Evolutionary conservation across 2,888 invertebrate species (phyloP).

Genomic region (Chalcosyrphus nemorum): DNA sequence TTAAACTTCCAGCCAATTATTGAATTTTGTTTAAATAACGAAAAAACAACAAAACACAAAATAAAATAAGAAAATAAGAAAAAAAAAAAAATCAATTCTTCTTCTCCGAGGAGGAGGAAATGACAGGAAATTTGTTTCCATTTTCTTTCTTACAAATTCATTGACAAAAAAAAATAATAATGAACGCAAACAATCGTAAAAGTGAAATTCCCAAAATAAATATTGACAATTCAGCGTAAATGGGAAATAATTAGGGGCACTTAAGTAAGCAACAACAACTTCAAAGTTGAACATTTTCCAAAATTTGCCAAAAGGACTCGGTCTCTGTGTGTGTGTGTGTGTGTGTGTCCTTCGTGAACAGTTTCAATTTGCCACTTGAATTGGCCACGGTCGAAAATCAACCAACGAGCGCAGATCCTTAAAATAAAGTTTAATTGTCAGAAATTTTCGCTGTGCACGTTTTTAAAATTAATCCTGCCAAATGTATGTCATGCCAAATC

Average conservation of each 20-base stretch:
- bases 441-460: background rate
- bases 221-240: conserved; percentile 58
- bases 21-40: conserved; percentile 19
- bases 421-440: conserved; percentile 1
- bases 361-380: conserved; percentile 41
- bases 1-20: conserved; percentile 18
- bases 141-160: background rate
- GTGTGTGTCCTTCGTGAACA: conserved; percentile 31
- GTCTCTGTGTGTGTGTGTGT: too few relatives aligned
- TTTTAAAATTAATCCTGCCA: conserved; percentile 45
- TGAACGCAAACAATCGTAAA: conserved; percentile 39
- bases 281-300: conserved; percentile 25
- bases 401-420: background rate
- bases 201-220: conserved; percentile 53
- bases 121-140: conserved; percentile 23
- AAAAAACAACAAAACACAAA: background rate
- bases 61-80: too few relatives aligned
- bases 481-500: conserved; percentile 22
- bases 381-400: conserved; percentile 4
- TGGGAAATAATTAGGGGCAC: conserved; percentile 51
- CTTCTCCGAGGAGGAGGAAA: background rate
- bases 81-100: background rate
- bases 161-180: conserved; percentile 15
- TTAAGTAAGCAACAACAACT: conserved; percentile 21
- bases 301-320: conserved; percentile 21